A percentile compares a stretch with the other conserved stretches of the same genome.
Evolutionary conservation across 2,113 vertebrate genomes (phyloP).

Genomic region (Myotis davidii): DNA sequence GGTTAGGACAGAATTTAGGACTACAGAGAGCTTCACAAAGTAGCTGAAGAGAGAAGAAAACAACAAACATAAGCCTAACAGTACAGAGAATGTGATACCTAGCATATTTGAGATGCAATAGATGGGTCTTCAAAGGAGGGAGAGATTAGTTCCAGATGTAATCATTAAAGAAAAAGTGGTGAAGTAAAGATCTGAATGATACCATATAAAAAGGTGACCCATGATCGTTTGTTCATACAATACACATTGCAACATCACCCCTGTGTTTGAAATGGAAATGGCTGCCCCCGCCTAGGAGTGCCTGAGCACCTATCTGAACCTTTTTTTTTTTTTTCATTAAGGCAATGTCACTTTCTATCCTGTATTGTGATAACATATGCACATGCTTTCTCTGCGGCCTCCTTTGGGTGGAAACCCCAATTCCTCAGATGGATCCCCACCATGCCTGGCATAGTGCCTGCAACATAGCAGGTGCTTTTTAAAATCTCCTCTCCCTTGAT

Average conservation of each 20-base stretch:
- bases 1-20: not conserved
- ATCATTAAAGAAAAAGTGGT: not conserved
- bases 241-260: not conserved
- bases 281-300: not conserved
- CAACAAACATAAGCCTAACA: not conserved
- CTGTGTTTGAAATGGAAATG: not conserved
- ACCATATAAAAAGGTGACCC: not conserved
- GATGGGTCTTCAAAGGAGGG: conserved; percentile 24
- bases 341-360: not conserved
- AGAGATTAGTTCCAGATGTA: not conserved
- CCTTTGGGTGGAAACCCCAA: not conserved
- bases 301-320: not conserved
- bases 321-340: not conserved
- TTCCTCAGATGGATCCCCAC: not conserved
- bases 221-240: not conserved
- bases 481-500: not conserved
- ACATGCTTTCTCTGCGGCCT: not conserved
- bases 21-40: not conserved
- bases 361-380: not conserved
- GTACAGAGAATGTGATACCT: not conserved
- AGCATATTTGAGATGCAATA: not conserved
- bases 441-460: not conserved
- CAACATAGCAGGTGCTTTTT: not conserved
- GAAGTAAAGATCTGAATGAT: not conserved
- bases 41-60: conserved; percentile 19